Evolutionary conservation across 2,888 invertebrate genomes (phyloP).

Genomic region (Siphonodentalium dalli): DNA sequence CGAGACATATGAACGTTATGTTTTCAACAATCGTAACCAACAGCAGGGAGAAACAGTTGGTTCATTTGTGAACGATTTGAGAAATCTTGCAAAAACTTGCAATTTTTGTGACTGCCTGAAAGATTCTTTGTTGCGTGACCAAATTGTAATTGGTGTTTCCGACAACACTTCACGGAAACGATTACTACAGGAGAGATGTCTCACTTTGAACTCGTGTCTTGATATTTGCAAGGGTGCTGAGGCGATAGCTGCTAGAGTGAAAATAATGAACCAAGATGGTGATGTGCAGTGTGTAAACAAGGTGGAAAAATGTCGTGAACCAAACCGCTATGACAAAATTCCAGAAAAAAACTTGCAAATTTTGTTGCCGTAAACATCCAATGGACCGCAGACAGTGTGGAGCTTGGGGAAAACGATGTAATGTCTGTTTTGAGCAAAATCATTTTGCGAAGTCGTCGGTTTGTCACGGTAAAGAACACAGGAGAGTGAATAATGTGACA

Average conservation of each 20-base stretch:
- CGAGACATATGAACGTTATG: slow-evolving; percentile 15
- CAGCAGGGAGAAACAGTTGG: slow-evolving; percentile 4
- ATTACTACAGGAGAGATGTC: slow-evolving; percentile 6
- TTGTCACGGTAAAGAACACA: no score
- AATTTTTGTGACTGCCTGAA: slow-evolving; percentile 19
- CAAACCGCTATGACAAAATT: no score
- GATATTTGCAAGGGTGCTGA: slow-evolving; percentile 10
- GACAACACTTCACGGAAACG: slow-evolving; percentile 1
- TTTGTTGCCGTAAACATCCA: no score
- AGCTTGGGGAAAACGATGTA: no score
- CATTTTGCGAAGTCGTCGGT: no score
- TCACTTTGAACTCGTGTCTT: slow-evolving; percentile 14
- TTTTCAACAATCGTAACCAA: slow-evolving; percentile 9
- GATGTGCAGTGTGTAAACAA: background rate
- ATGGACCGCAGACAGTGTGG: no score
- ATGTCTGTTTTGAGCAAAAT: no score
- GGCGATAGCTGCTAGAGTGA: slow-evolving; percentile 2
- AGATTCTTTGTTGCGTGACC: slow-evolving; percentile 12
- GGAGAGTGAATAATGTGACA: no score
- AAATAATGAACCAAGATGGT: slow-evolving; percentile 3
- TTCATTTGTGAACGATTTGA: slow-evolving; percentile 2
- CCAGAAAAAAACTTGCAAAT: no score
- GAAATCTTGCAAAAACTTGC: slow-evolving; percentile 14
- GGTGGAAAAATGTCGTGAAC: background rate
- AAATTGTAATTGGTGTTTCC: slow-evolving; percentile 8